Base-by-base conservation (phyloP, 2,113 vertebrate genomes). In the Aplodontia rufa region DNA sequence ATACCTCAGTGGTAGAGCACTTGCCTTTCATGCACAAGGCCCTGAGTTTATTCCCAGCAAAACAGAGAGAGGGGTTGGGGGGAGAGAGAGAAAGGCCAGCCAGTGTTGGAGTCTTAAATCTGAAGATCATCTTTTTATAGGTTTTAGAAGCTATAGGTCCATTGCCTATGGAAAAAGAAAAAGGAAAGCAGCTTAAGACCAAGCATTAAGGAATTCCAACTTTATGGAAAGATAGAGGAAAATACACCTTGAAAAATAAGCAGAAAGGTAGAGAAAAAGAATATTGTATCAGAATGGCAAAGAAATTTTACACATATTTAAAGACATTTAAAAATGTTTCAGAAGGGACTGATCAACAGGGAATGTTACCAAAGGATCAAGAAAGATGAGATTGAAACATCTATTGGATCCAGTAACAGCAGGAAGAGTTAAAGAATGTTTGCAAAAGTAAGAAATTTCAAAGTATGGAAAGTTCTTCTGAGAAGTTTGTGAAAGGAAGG, bases 251-350 rank as follows among this genome's bases (percentile, higher is more conserved):
- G 22, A 83, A 12, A 13, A 88, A 53, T 3, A 12, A 80, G 8
- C 42, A 45, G 40, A 16, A 87, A 37, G n/a, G 11, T 24, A 68
- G 9, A 13, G 30, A 49, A 76, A 87, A 81, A 62, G 3, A 69
- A 62, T 51, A 8, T 49, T 51, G 3, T 84, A 26, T 80, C 49
- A 74, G n/a, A 42, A 71, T 85, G 76, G 51, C 66, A 16, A 91
- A 84, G 35, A 79, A 49, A 93, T 68, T 7, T 60, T 40, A 35
- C 5, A n/a, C 2, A 6, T 71, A 76, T 85, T 71, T 86, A 28
- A 97, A 90, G 26, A 45, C 40, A 89, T 40, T 80, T 96, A 2
- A n/a, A 94, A 74, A 53, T 80, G 13, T 90, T 75, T 69, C 64
- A 76, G 53, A 83, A 91, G 49, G 32, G 30, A 68, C n/a, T 74